Conservation (phyloP, 2,888 invertebrate genomes). For the Papilio gigon region DNA sequence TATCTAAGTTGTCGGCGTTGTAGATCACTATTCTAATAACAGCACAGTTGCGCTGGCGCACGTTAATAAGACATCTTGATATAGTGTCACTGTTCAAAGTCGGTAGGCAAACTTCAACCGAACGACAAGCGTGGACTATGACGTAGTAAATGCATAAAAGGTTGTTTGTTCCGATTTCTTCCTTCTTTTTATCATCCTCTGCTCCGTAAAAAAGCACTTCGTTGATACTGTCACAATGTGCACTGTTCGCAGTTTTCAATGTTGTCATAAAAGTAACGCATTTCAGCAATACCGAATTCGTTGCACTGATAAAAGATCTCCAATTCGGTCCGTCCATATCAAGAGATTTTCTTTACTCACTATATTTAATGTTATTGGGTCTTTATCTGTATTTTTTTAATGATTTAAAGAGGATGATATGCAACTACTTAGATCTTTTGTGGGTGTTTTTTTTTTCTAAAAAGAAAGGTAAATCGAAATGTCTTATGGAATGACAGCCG, state of each 20-base stretch:
- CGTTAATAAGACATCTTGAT: conserved; percentile 56
- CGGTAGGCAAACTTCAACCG: conserved; percentile 66
- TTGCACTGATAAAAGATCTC: conserved; percentile 47
- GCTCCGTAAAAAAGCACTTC: conserved; percentile 66
- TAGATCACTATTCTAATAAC: conserved; percentile 61
- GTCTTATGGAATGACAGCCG: conserved; percentile 30
- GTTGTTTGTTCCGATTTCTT: conserved; percentile 60
- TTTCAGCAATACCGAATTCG: conserved; percentile 50
- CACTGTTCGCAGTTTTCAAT: conserved; percentile 31
- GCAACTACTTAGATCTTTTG: conserved; percentile 24
- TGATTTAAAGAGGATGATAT: conserved; percentile 1
- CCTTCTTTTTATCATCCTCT: conserved; percentile 52
- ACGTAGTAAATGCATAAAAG: conserved; percentile 63
- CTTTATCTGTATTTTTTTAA: neutral
- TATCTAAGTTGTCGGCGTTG: conserved; percentile 52
- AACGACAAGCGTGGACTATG: conserved; percentile 57
- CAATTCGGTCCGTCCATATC: conserved; percentile 48
- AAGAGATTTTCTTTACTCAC: neutral
- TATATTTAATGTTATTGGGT: neutral
- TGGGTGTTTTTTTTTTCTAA: conserved; percentile 3
- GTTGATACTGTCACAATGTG: conserved; percentile 54
- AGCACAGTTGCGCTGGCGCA: conserved; percentile 53
- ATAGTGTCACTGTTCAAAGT: conserved; percentile 60
- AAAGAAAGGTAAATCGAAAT: conserved; percentile 35
- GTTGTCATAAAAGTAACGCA: conserved; percentile 44